A percentile compares a stretch with the other conserved stretches of the same genome.
phyloP scores from a whole-genome alignment of 2,797 vertebrate species.

The Agapornis canus region DNA sequence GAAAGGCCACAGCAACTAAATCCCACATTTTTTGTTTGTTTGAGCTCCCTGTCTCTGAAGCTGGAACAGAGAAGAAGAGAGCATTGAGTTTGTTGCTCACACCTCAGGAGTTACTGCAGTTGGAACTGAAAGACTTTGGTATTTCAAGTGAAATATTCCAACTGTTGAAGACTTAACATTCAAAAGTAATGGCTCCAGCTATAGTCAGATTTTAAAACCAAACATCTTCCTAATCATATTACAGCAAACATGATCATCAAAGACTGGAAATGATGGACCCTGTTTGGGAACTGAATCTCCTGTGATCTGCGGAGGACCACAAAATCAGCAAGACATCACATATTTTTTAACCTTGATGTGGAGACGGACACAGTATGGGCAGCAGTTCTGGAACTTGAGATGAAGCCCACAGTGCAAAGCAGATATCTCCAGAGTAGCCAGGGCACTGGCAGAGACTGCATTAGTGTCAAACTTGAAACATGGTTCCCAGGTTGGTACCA shows the following conservation, averaged over 20 bases:
- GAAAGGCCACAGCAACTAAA: neutral
- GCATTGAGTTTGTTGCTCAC: neutral
- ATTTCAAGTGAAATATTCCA: neutral
- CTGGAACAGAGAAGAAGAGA: neutral
- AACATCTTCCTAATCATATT: neutral
- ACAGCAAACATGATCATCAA: neutral
- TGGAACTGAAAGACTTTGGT: neutral
- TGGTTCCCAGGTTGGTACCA: neutral
- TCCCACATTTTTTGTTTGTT: neutral
- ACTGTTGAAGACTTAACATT: neutral
- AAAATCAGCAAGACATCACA: neutral
- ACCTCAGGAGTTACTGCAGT: neutral
- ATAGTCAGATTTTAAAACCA: neutral
- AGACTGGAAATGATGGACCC: neutral
- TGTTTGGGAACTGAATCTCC: neutral
- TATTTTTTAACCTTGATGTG: neutral
- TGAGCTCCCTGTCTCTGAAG: neutral
- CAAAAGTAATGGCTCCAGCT: neutral
- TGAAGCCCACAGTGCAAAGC: neutral
- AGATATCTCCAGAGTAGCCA: rapidly evolving
- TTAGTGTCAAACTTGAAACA: rapidly evolving
- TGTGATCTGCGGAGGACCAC: neutral
- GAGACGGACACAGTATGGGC: rapidly evolving
- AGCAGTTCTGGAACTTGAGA: neutral
- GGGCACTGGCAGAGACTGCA: neutral